Base-by-base conservation (phyloP, 2,113 vertebrate genomes). In the Hepsetus odoe region DNA sequence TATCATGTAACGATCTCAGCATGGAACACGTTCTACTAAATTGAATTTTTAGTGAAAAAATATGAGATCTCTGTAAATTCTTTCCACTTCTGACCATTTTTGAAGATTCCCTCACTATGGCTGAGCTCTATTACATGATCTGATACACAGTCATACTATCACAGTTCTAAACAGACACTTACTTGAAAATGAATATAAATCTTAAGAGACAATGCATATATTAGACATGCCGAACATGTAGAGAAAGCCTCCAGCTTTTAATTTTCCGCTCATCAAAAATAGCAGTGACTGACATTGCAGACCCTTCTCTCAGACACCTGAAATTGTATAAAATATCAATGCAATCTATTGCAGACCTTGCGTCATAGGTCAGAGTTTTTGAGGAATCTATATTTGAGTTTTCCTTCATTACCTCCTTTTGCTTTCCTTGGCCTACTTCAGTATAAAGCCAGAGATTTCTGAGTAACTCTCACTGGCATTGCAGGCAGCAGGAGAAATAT, bases 401-500 rank as follows among this genome's bases (percentile, higher is more conserved):
- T 10, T 33, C 69, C n/a, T 22, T 24, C 38, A 58, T 68, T 61
- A 59, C 72, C 59, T 68, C 38, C 14, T 12, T 33, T 40, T 49
- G 24, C 69, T 74, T 77, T 68, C 24, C 72, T 64, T 74, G 64
- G 77, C 64, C 62, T 72, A 67, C 62, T 76, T 68, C 67, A 72
- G 66, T 56, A 40, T 32, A 42, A 67, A 16, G 53, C 61, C 64
- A 76, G 74, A 84, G 82, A 77, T 86, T 80, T 72, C 58, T 61
- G 53, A 51, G 66, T 68, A 82, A 76, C 74, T 65, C 72, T 72
- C 20, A 8, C 53, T 68, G 77, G 42, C 80, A 20, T 61, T 67
- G 65, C 58, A 87, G 66, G 70, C 56, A 65, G 56, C 78, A 46
- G 73, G 28, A 76, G 55, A 76, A 72, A 76, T 80, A 84, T 83